Conservation (phyloP, 2,888 invertebrate genomes). For the Polyploca ridens region DNA sequence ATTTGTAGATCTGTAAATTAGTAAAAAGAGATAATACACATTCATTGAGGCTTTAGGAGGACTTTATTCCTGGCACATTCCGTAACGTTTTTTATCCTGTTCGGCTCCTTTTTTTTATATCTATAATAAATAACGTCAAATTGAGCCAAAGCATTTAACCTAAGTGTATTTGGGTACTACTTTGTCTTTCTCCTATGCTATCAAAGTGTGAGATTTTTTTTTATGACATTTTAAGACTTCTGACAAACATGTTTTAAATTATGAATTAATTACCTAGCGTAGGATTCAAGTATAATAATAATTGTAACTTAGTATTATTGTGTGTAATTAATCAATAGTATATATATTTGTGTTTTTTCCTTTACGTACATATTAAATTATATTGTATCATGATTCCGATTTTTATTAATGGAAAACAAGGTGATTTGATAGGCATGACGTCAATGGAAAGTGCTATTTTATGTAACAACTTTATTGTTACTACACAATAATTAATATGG, state of each 20-base stretch:
- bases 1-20: slow-evolving; percentile 21
- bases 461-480: background rate
- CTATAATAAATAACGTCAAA: too few relatives aligned
- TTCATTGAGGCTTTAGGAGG: background rate
- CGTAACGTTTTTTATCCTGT: background rate
- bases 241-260: slow-evolving; percentile 54
- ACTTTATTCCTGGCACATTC: background rate
- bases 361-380: slow-evolving; percentile 6
- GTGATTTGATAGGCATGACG: too few relatives aligned
- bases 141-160: too few relatives aligned
- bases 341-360: slow-evolving; percentile 6
- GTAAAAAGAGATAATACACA: background rate
- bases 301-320: slow-evolving; percentile 23
- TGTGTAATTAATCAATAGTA: slow-evolving; percentile 13
- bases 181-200: background rate
- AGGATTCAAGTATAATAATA: slow-evolving; percentile 41
- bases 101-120: too few relatives aligned
- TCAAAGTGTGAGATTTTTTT: background rate
- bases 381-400: background rate
- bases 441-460: too few relatives aligned
- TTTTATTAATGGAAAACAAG: background rate
- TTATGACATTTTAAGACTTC: slow-evolving; percentile 38
- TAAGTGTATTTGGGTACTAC: background rate
- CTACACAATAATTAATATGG: too few relatives aligned
- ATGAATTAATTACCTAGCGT: slow-evolving; percentile 44